These are phyloP conservation scores for Rhincodon typus DNA, from an alignment of 2,797 vertebrate species.

Conservation along the genomic window DNA sequence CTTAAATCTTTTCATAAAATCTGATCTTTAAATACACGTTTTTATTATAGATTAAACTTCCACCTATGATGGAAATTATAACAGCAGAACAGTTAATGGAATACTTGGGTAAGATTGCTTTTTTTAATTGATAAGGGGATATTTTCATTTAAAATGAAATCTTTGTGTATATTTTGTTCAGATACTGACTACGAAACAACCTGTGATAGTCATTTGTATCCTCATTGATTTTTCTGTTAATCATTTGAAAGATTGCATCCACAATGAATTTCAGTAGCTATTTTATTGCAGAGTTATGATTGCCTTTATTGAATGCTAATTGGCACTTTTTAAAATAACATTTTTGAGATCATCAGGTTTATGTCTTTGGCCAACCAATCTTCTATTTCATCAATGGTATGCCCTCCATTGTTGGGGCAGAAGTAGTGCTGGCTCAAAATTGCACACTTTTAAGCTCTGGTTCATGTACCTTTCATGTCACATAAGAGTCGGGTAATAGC, in stretches of 20 bases:
- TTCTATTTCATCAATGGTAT: neutral
- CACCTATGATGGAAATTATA: conserved; percentile 98
- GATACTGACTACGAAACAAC: neutral
- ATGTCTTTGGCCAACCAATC: neutral
- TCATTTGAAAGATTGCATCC: neutral
- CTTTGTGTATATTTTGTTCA: neutral
- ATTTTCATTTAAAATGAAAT: neutral
- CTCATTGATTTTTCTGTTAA: neutral
- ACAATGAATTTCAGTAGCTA: neutral
- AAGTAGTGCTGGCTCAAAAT: neutral
- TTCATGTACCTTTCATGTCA: neutral
- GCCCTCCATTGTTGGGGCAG: neutral
- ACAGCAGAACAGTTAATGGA: conserved; percentile 98
- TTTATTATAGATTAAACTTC: conserved; percentile 82
- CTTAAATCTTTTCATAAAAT: neutral
- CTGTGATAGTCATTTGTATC: neutral
- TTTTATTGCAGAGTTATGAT: neutral
- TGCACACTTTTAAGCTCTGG: neutral
- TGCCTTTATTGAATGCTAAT: neutral
- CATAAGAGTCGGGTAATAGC: neutral
- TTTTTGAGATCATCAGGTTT: neutral
- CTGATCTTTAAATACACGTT: conserved; percentile 42
- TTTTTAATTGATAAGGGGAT: neutral
- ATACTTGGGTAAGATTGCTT: conserved; percentile 80
- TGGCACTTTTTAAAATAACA: neutral